These are phyloP conservation scores for Eupeodes latifasciatus DNA, from an alignment of 2,888 invertebrate species.

Conservation along the genomic window DNA sequence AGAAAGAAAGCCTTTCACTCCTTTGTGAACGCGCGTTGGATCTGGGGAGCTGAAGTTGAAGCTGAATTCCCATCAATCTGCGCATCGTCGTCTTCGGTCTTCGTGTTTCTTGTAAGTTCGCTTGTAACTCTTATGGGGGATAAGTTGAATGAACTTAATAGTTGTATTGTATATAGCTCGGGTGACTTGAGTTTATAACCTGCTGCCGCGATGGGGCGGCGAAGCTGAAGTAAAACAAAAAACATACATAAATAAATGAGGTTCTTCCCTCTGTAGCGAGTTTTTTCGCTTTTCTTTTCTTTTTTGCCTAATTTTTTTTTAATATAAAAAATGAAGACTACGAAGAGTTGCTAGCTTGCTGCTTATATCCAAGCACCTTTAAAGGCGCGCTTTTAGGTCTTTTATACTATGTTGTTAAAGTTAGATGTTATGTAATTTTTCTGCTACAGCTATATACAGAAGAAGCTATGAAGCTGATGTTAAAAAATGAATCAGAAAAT, in stretches of 20 bases:
- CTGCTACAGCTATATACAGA: not conserved
- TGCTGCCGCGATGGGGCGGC: not conserved
- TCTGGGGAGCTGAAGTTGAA: too few relatives aligned
- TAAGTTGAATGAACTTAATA: constrained; percentile 66
- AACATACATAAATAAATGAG: constrained; percentile 56
- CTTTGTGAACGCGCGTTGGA: not conserved
- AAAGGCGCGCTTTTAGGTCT: constrained; percentile 50
- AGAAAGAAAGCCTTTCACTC: constrained; percentile 69
- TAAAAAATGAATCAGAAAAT: constrained; percentile 28
- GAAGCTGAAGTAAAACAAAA: constrained; percentile 47
- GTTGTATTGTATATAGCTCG: constrained; percentile 28
- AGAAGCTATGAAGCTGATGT: not conserved
- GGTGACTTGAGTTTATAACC: constrained; percentile 62
- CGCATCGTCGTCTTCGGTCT: not conserved
- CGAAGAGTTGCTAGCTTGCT: not conserved
- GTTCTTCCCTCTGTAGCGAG: constrained; percentile 59
- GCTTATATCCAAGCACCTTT: constrained; percentile 34
- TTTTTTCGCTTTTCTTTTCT: constrained; percentile 44
- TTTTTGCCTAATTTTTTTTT: not conserved
- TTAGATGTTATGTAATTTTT: constrained; percentile 54
- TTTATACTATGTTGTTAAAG: constrained; percentile 4
- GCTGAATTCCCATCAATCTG: constrained; percentile 51
- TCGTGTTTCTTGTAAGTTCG: constrained; percentile 21
- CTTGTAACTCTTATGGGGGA: constrained; percentile 9
- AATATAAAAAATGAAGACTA: not conserved